Evolutionary conservation across 2,113 vertebrate genomes (phyloP).

Genomic region (Corythaixoides concolor): DNA sequence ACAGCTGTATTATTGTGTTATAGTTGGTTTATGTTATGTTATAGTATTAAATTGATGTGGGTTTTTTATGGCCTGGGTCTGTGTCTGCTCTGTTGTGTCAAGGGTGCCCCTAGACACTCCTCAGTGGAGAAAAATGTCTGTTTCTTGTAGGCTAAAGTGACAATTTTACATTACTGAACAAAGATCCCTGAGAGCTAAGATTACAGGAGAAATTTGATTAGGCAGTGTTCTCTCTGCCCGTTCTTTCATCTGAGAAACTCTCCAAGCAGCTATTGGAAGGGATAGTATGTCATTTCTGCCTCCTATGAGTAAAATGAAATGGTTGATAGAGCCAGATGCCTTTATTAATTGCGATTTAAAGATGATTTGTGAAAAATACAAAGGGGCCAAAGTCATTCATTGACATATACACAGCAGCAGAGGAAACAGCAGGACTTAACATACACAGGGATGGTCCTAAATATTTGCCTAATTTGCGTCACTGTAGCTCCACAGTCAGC

Average conservation of each 20-base stretch:
- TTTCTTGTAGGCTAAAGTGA: neutral
- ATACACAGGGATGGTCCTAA: neutral
- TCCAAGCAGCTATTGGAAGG: neutral
- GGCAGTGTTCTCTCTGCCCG: neutral
- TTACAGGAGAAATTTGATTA: neutral
- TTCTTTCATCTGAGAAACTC: neutral
- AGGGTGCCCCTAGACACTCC: neutral
- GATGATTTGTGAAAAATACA: neutral
- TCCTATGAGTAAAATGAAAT: neutral
- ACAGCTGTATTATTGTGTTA: neutral
- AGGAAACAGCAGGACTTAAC: neutral
- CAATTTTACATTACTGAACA: neutral
- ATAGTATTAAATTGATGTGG: neutral
- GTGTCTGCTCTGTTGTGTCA: no score
- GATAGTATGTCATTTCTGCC: neutral
- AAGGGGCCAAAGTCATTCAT: neutral
- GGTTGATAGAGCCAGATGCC: neutral
- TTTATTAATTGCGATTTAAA: constrained; percentile 23
- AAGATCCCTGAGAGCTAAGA: neutral
- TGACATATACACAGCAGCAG: neutral
- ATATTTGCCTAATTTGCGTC: neutral
- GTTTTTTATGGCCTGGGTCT: neutral
- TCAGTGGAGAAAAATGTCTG: neutral
- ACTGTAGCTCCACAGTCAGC: neutral
- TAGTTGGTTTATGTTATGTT: neutral